A percentile compares a stretch with the other conserved stretches of the same genome.
Conservation (phyloP, 2,888 invertebrate genomes). For the Eristalinus aeneus region DNA sequence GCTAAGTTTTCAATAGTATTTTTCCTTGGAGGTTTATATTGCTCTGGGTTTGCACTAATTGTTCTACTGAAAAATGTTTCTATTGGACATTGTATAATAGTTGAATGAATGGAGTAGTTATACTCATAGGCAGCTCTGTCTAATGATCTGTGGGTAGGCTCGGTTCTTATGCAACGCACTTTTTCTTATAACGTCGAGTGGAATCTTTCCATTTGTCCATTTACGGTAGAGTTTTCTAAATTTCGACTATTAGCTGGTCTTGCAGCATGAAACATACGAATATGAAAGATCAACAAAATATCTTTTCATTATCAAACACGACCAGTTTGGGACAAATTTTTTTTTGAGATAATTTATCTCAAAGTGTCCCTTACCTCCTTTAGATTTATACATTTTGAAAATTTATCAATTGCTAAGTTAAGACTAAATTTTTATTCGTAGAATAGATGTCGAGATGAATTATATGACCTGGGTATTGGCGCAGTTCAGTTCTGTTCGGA, state of each 20-base stretch:
- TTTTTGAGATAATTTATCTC: constrained; percentile 1
- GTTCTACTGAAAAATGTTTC: constrained; percentile 18
- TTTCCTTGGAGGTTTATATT: constrained; percentile 20
- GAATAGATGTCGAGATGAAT: constrained; percentile 29
- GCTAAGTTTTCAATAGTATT: neutral
- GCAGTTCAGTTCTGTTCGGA: constrained; percentile 15
- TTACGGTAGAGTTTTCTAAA: constrained; percentile 17
- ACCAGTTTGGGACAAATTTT: constrained; percentile 14
- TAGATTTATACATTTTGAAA: constrained; percentile 3
- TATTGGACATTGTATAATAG: constrained; percentile 22
- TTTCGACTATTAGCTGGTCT: neutral
- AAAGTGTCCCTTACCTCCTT: constrained; percentile 3
- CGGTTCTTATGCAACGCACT: constrained; percentile 21
- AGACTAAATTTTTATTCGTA: neutral
- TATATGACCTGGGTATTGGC: constrained; percentile 27
- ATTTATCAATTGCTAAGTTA: constrained; percentile 14
- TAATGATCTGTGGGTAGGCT: neutral
- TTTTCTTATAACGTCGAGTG: constrained; percentile 22
- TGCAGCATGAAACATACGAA: constrained; percentile 14
- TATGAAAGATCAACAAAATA: constrained; percentile 13
- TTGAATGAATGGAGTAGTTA: constrained; percentile 18
- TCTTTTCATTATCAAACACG: constrained; percentile 18
- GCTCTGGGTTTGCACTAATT: neutral
- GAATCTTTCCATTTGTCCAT: constrained; percentile 37
- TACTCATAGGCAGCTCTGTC: constrained; percentile 31